Evolutionary conservation across 2,797 vertebrate species (phyloP).

Genomic region (Sus cebifrons): DNA sequence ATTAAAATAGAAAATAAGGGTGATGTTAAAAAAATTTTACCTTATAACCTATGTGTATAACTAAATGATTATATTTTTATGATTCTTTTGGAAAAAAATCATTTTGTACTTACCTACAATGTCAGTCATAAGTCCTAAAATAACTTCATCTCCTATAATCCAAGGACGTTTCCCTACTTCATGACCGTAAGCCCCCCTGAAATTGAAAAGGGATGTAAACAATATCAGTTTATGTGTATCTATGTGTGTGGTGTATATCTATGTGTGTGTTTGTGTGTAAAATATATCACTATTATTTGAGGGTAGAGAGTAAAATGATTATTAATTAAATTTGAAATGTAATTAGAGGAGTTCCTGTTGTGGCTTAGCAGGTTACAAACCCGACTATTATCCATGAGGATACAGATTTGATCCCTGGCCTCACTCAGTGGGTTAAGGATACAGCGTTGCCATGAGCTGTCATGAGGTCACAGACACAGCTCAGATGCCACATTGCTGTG

Average conservation of each 20-base stretch:
- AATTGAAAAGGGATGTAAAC: constrained; percentile 79
- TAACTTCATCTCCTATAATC: constrained; percentile 94
- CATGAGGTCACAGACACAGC: no score
- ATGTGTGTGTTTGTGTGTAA: neutral
- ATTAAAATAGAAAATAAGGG: constrained; percentile 36
- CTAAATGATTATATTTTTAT: neutral
- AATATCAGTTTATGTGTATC: neutral
- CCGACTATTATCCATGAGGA: no score
- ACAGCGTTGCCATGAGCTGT: no score
- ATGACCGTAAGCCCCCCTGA: constrained; percentile 95
- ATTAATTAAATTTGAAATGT: neutral
- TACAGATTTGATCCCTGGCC: no score
- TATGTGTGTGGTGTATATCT: neutral
- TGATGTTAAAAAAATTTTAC: neutral
- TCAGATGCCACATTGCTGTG: no score
- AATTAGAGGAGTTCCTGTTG: no score
- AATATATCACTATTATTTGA: neutral
- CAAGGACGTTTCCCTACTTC: constrained; percentile 93
- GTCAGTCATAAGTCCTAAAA: constrained; percentile 93
- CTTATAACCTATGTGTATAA: neutral
- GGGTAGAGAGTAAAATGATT: neutral
- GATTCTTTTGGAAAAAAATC: neutral
- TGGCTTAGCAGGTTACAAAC: no score
- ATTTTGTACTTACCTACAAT: constrained; percentile 93
- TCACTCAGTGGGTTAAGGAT: no score